Percentiles rank a stretch among this genome's conserved stretches.
These are phyloP conservation scores for Apeltes quadracus DNA, from an alignment of 2,113 vertebrate species.

Conservation along the genomic window DNA sequence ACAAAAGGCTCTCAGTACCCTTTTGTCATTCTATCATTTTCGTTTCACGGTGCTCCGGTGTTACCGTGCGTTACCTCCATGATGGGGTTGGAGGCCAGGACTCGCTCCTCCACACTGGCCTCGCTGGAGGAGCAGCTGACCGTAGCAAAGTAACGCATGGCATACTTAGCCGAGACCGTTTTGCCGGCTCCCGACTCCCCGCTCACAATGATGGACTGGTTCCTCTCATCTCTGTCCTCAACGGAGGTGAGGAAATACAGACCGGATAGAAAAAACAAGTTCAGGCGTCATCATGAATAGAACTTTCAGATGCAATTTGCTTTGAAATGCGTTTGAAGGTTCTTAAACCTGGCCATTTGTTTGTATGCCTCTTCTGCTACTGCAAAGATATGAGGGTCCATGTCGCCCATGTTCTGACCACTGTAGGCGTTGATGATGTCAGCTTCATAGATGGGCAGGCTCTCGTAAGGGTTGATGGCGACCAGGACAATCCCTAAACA, in stretches of 20 bases:
- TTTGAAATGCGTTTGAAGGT: background rate
- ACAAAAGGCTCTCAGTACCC: background rate
- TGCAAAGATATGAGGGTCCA: conserved; percentile 99
- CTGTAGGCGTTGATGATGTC: conserved; percentile 97
- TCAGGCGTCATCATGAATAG: background rate
- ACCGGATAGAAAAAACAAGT: background rate
- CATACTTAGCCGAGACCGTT: conserved; percentile 96
- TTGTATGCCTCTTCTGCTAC: conserved; percentile 97
- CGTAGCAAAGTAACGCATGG: conserved; percentile 96
- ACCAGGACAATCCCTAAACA: conserved; percentile 93
- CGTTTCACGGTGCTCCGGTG: background rate
- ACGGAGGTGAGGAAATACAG: background rate
- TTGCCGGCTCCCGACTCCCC: conserved; percentile 98
- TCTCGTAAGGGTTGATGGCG: conserved; percentile 97
- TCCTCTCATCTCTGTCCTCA: conserved; percentile 87
- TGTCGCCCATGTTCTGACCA: conserved; percentile 96
- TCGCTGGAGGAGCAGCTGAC: conserved; percentile 92
- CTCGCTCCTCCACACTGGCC: conserved; percentile 90
- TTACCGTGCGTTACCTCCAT: conserved; percentile 94
- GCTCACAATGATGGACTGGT: conserved; percentile 98
- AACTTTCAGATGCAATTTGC: background rate
- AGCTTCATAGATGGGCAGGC: conserved; percentile 92
- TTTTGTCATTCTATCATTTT: background rate
- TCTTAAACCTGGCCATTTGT: conserved; percentile 92
- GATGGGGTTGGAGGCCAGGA: conserved; percentile 96